These are phyloP conservation scores for Brachypalpus laphriformis DNA, from an alignment of 2,888 invertebrate genomes.

Conservation along the genomic window DNA sequence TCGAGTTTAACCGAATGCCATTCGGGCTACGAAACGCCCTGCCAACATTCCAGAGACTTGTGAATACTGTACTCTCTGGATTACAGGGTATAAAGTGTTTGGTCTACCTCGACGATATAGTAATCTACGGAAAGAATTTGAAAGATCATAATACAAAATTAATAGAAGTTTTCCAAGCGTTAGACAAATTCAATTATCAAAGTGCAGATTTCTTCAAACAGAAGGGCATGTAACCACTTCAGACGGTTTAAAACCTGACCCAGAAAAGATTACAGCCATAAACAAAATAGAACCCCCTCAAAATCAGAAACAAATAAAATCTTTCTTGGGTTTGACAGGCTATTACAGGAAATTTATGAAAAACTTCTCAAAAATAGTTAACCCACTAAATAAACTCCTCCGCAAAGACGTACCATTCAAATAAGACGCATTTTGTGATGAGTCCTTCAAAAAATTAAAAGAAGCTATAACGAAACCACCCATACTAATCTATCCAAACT, in stretches of 20 bases:
- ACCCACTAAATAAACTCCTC: too few relatives aligned
- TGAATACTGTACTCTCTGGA: slow-evolving; percentile 76
- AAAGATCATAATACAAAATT: not conserved
- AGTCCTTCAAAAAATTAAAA: not conserved
- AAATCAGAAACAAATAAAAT: not conserved
- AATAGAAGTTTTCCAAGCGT: slow-evolving; percentile 49
- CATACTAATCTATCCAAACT: not conserved
- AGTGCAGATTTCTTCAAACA: too few relatives aligned
- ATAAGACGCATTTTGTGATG: not conserved
- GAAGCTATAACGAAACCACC: not conserved
- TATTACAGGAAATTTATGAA: slow-evolving; percentile 53
- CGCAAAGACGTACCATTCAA: not conserved
- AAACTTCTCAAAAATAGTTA: too few relatives aligned
- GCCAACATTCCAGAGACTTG: slow-evolving; percentile 76
- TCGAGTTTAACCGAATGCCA: slow-evolving; percentile 73
- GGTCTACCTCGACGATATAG: slow-evolving; percentile 76
- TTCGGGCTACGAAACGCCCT: slow-evolving; percentile 76
- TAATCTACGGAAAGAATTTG: slow-evolving; percentile 72
- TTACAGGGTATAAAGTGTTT: slow-evolving; percentile 62
- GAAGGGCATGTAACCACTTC: not conserved
- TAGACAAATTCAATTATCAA: slow-evolving; percentile 33
- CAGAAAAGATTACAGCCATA: not conserved
- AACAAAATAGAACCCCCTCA: not conserved
- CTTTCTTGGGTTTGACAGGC: not conserved
- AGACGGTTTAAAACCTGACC: slow-evolving; percentile 4